phyloP scores from a whole-genome alignment of 2,797 vertebrate species.

The Sarcophilus harrisii region DNA sequence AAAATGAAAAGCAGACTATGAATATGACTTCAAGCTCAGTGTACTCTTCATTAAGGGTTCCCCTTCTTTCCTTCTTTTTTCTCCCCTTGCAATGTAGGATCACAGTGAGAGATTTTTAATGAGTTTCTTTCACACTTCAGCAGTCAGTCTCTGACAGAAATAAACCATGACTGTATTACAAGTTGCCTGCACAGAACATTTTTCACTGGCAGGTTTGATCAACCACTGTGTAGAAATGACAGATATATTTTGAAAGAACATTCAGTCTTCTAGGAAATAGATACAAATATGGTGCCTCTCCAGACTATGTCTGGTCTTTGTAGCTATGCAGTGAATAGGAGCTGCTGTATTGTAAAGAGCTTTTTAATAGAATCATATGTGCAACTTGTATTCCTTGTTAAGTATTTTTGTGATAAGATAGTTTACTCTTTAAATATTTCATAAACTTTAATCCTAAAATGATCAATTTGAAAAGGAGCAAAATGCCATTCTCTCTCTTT shows the following conservation, averaged over 20 bases:
- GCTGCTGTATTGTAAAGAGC: slow-evolving; percentile 67
- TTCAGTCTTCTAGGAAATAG: slow-evolving; percentile 76
- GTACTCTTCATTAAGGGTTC: slow-evolving; percentile 83
- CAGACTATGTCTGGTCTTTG: slow-evolving; percentile 57
- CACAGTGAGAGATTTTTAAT: slow-evolving; percentile 89
- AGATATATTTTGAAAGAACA: slow-evolving; percentile 80
- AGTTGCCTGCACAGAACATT: slow-evolving; percentile 84
- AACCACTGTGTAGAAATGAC: slow-evolving; percentile 81
- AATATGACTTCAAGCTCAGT: slow-evolving; percentile 81
- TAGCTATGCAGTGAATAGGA: slow-evolving; percentile 59
- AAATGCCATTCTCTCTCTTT: background rate
- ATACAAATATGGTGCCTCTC: slow-evolving; percentile 72
- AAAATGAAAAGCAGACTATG: slow-evolving; percentile 77
- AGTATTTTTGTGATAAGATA: slow-evolving; percentile 58
- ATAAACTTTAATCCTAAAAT: slow-evolving; percentile 39
- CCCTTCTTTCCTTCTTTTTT: slow-evolving; percentile 61
- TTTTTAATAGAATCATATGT: slow-evolving; percentile 64
- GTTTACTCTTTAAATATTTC: slow-evolving; percentile 49
- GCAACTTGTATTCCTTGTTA: slow-evolving; percentile 58
- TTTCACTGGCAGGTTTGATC: slow-evolving; percentile 85
- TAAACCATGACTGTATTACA: slow-evolving; percentile 84
- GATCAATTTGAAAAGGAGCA: background rate
- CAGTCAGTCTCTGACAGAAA: slow-evolving; percentile 85
- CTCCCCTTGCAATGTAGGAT: slow-evolving; percentile 81
- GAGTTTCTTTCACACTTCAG: slow-evolving; percentile 88